Conservation (phyloP, 2,888 invertebrate genomes). For the Pachymerium ferrugineum region DNA sequence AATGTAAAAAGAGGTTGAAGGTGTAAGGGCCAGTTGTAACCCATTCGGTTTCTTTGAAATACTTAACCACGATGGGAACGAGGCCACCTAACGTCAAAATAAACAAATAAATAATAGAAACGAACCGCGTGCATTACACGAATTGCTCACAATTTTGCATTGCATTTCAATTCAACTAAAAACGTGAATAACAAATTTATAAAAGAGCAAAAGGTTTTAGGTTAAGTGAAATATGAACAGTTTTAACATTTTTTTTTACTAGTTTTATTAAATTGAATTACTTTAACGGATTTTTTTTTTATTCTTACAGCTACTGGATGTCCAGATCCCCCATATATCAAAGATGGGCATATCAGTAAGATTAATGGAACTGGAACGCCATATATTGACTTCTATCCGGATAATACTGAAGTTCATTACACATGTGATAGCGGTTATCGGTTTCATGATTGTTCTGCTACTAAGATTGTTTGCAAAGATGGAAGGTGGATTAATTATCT, state of each 20-base stretch:
- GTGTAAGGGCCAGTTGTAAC: background rate
- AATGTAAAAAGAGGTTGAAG: background rate
- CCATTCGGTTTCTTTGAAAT: background rate
- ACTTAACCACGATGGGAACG: constrained; percentile 5
- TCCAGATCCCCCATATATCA: constrained; percentile 10
- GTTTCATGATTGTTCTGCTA: background rate
- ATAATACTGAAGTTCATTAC: constrained; percentile 28
- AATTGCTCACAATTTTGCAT: background rate
- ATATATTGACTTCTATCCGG: background rate
- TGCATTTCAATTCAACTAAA: background rate
- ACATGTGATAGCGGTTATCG: constrained; percentile 17
- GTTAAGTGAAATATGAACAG: too few species aligned
- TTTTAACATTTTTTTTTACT: background rate
- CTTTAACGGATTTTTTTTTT: background rate
- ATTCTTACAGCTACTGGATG: constrained; percentile 23
- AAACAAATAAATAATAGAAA: background rate
- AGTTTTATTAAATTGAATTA: too few species aligned
- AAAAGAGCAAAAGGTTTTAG: too few species aligned
- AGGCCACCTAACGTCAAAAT: background rate
- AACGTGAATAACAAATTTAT: too few species aligned
- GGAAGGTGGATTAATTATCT: constrained; percentile 19
- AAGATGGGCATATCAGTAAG: constrained; percentile 6
- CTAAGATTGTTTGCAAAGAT: constrained; percentile 25
- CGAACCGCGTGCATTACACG: background rate
- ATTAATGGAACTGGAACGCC: constrained; percentile 20